Conservation (phyloP, 2,888 invertebrate species). For the Archips xylosteana region DNA sequence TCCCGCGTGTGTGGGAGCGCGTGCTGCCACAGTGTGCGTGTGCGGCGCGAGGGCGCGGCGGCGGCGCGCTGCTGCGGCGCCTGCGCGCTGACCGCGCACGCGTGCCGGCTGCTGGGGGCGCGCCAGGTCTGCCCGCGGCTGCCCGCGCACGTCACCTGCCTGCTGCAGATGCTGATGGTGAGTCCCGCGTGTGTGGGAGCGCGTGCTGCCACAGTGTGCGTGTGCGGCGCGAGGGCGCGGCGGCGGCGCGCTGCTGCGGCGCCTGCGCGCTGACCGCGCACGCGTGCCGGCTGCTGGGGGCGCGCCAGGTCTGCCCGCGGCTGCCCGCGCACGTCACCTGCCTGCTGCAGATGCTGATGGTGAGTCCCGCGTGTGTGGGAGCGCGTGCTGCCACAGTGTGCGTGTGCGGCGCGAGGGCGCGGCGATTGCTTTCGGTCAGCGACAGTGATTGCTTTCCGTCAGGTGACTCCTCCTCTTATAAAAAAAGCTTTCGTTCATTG, state of each 20-base stretch:
- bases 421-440: too few species aligned
- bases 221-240: constrained; percentile 96
- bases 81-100: constrained; percentile 90
- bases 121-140: constrained; percentile 61
- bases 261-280: constrained; percentile 92
- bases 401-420: constrained; percentile 96
- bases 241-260: constrained; percentile 94
- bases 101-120: constrained; percentile 69
- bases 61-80: constrained; percentile 95
- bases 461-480: too few species aligned
- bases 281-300: constrained; percentile 70
- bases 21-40: constrained; percentile 94
- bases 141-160: constrained; percentile 75
- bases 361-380: constrained; percentile 84
- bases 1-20: constrained; percentile 87
- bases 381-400: constrained; percentile 94
- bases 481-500: too few species aligned
- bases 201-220: constrained; percentile 94
- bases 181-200: constrained; percentile 86
- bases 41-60: constrained; percentile 96
- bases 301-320: constrained; percentile 58
- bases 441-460: too few species aligned
- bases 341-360: constrained; percentile 81
- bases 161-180: constrained; percentile 82
- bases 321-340: constrained; percentile 77